These are phyloP conservation scores for Leucoma salicis DNA, from an alignment of 2,888 invertebrate species.

Conservation along the genomic window DNA sequence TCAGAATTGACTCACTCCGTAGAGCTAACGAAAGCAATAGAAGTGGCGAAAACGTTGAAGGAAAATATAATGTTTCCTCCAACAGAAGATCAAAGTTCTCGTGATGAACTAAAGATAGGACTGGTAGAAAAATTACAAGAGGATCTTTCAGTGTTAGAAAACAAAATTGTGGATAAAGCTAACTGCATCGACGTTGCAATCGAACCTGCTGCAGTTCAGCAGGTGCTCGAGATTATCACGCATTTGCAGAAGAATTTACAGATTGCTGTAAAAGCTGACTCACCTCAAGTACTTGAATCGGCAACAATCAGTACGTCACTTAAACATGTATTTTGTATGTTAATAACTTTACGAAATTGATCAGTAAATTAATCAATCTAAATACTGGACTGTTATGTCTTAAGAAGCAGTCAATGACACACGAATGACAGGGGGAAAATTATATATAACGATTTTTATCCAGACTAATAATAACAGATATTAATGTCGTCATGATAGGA, in stretches of 20 bases:
- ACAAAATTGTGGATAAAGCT: conserved; percentile 35
- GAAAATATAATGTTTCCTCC: neutral
- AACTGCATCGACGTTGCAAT: conserved; percentile 27
- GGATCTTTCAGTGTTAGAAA: conserved; percentile 38
- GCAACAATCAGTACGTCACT: conserved; percentile 17
- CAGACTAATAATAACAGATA: no score
- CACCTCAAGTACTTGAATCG: conserved; percentile 12
- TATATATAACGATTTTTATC: no score
- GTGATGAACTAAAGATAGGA: conserved; percentile 14
- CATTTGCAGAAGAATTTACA: conserved; percentile 49
- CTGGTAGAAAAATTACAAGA: conserved; percentile 37
- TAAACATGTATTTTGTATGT: no score
- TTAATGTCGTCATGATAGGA: no score
- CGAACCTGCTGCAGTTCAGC: conserved; percentile 29
- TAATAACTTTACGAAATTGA: no score
- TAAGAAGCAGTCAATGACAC: no score
- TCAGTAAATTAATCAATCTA: no score
- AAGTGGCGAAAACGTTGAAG: neutral
- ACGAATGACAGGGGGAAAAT: no score
- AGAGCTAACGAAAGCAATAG: conserved; percentile 18
- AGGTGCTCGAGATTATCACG: conserved; percentile 40
- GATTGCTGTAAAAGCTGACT: conserved; percentile 18
- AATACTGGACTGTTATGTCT: no score
- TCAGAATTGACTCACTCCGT: conserved; percentile 23
- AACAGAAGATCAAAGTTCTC: neutral